phyloP scores from a whole-genome alignment of 2,888 invertebrate species.

The Campoplex capitator region DNA sequence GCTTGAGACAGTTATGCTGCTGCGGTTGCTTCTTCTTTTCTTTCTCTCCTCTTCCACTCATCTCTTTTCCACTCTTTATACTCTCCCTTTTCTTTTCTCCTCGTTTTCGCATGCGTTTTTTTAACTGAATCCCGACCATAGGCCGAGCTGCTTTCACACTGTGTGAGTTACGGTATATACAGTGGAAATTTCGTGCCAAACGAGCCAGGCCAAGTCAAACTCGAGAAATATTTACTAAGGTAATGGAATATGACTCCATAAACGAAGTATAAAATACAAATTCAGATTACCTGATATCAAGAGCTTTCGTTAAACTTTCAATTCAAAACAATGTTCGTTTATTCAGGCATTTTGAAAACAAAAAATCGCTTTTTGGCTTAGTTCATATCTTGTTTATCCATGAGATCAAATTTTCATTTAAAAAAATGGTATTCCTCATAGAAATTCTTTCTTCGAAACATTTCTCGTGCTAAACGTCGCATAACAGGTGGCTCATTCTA shows the following conservation, averaged over 20 bases:
- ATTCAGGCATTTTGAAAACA: background rate
- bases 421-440: background rate
- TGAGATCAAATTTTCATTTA: background rate
- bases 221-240: background rate
- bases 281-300: background rate
- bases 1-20: slow-evolving; percentile 78
- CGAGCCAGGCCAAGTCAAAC: background rate
- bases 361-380: background rate
- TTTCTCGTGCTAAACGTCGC: background rate
- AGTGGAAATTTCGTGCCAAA: slow-evolving; percentile 18
- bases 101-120: slow-evolving; percentile 73
- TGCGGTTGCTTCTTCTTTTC: slow-evolving; percentile 67
- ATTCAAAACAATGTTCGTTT: background rate
- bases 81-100: slow-evolving; percentile 41
- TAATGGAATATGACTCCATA: background rate
- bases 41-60: slow-evolving; percentile 31
- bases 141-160: slow-evolving; percentile 39
- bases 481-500: slow-evolving; percentile 16
- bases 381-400: background rate
- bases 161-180: background rate
- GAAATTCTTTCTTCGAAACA: background rate
- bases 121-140: slow-evolving; percentile 69
- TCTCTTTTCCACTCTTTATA: slow-evolving; percentile 25
- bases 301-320: background rate
- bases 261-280: background rate